A percentile compares a stretch with the other conserved stretches of the same genome.
Conservation (phyloP, 2,888 invertebrate genomes). For the Pemphredon lugubris region DNA sequence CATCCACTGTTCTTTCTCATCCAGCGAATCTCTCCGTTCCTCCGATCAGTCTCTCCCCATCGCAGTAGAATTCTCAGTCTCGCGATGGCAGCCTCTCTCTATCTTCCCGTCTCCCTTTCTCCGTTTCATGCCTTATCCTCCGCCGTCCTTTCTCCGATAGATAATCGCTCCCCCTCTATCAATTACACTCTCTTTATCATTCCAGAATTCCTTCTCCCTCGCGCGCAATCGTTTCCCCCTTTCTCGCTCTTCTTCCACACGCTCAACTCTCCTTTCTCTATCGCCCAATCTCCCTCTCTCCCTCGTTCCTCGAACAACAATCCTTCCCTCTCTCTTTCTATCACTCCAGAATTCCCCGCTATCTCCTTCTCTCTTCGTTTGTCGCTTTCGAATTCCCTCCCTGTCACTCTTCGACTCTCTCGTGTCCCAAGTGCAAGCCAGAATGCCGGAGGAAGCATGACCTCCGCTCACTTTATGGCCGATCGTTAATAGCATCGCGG, state of each 20-base stretch:
- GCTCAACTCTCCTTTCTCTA: too few species aligned
- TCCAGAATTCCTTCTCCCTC: slow-evolving; percentile 23
- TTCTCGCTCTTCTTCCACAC: background rate
- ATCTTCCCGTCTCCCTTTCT: slow-evolving; percentile 3
- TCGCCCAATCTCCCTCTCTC: slow-evolving; percentile 1
- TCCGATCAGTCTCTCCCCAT: too few species aligned
- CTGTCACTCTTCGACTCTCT: slow-evolving; percentile 30
- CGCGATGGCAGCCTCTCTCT: background rate
- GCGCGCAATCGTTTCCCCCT: background rate
- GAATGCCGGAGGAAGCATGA: slow-evolving; percentile 45
- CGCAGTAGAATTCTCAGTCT: too few species aligned
- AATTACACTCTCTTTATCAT: too few species aligned
- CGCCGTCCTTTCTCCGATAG: background rate
- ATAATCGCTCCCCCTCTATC: too few species aligned
- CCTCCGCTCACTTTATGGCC: slow-evolving; percentile 59
- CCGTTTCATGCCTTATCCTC: background rate
- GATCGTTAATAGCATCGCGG: slow-evolving; percentile 66
- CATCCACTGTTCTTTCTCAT: background rate
- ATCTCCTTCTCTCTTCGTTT: slow-evolving; percentile 1
- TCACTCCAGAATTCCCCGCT: slow-evolving; percentile 2
- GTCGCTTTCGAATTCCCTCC: slow-evolving; percentile 16
- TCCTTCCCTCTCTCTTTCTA: background rate
- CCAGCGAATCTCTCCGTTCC: too few species aligned
- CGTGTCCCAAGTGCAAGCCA: slow-evolving; percentile 7
- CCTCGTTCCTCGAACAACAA: too few species aligned